Evolutionary conservation across 2,888 invertebrate species (phyloP), one percentile per base, ranked within the genome.

Genomic region (Carcina quercana): DNA sequence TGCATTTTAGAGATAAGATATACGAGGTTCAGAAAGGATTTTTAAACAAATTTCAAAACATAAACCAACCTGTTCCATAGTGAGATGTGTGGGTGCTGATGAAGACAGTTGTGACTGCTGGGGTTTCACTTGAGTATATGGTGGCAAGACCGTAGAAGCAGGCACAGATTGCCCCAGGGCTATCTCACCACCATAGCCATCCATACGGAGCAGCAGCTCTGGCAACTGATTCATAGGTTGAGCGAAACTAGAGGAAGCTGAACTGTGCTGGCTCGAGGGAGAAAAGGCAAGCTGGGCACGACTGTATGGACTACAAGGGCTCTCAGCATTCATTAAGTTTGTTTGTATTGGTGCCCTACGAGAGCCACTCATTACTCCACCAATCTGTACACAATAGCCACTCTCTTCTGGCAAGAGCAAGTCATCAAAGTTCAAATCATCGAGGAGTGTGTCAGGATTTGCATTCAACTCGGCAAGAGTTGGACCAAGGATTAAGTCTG

Each of bases 391-490:
- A 49, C 82, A 85, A 50, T 86, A 87, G 13, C 82, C 85, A 61
- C 75, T 86, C 53, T 92, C 92, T 51, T 91, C 91, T 1, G 93
- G 92, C 46, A 93, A 66, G 11, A 92, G 72, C 27, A 95, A 75
- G 66, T 95, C 95, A 63, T 95, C 95, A 67, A 95, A 93, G 70
- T 92, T 95, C 43, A 95, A 86, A 70, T 94, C 94, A 59, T 92
- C 93, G 34, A 93, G 66, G 25, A 95, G 85, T 19, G 90, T 91
- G 46, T 95, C 94, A 43, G 94, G 94, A 53, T 94, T 94, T 11
- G 92, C 91, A 74, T 94, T 94, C 30, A 96, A 72, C 63, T 95
- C 95, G 0, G 94, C 93, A 33, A 96, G 83, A 40, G 94, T 94
- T 1, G 94, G 92, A 3, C 92, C 89, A 68, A 93, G 90, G 50